phyloP scores from a whole-genome alignment of 2,113 vertebrate species.

The Hydrochoerus hydrochaeris region DNA sequence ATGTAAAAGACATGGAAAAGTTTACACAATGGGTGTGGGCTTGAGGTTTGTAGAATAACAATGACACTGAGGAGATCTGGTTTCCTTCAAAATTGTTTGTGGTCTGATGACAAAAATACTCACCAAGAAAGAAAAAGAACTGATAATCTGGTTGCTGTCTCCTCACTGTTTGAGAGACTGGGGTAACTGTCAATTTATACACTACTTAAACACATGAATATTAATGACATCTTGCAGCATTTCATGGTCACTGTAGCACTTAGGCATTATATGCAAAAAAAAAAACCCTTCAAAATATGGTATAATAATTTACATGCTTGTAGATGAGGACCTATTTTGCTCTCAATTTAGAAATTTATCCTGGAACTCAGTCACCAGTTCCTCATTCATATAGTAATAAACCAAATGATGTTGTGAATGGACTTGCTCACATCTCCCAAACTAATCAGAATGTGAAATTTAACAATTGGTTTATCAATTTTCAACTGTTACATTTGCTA shows the following conservation, averaged over 20 bases:
- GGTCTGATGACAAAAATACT: background rate
- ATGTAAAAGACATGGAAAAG: background rate
- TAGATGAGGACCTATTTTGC: background rate
- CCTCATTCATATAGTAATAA: background rate
- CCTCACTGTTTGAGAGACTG: background rate
- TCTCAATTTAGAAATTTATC: background rate
- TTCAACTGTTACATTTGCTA: background rate
- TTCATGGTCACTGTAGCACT: background rate
- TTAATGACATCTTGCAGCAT: background rate
- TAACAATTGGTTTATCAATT: background rate
- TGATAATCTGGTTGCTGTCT: background rate
- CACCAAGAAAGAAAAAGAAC: background rate
- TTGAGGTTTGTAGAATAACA: background rate
- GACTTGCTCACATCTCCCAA: background rate
- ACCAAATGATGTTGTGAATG: background rate
- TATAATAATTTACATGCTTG: background rate
- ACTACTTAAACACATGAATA: background rate
- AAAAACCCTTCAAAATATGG: background rate
- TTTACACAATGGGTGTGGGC: background rate
- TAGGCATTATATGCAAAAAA: background rate
- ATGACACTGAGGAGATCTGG: background rate
- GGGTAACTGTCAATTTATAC: background rate
- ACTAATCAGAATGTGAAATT: background rate
- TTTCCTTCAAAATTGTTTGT: background rate
- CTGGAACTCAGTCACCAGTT: background rate